Percentiles rank a stretch among this genome's conserved stretches.
phyloP scores from a whole-genome alignment of 2,113 vertebrate genomes.

The Lonchura striata region DNA sequence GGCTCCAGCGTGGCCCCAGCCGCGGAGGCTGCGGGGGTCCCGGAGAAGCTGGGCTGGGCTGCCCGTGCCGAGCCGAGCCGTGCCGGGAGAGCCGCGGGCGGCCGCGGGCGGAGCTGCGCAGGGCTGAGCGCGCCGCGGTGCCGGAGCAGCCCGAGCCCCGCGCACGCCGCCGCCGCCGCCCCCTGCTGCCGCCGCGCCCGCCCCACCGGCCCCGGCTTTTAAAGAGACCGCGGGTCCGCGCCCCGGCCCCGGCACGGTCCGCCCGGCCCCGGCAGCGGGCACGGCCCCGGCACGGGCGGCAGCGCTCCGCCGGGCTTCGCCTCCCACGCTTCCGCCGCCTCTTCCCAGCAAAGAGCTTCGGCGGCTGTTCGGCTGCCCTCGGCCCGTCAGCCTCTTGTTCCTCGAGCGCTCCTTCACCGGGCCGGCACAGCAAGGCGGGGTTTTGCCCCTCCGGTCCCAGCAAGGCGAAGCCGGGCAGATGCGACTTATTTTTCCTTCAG shows the following conservation, averaged over 20 bases:
- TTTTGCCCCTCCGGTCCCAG: neutral
- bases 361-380: neutral
- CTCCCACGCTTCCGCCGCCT: neutral
- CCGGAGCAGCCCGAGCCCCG: neutral
- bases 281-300: neutral
- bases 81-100: too few species aligned
- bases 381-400: neutral
- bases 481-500: neutral
- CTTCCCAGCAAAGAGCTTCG: too few species aligned
- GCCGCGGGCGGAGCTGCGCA: too few species aligned
- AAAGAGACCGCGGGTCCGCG: slow-evolving; percentile 74
- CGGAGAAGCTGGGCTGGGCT: neutral
- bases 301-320: neutral
- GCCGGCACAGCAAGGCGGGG: neutral
- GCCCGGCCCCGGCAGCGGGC: neutral
- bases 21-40: neutral
- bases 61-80: slow-evolving; percentile 43
- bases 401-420: neutral
- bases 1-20: neutral
- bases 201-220: slow-evolving; percentile 69
- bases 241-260: neutral
- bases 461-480: neutral
- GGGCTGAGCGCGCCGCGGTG: too few species aligned
- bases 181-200: slow-evolving; percentile 40
- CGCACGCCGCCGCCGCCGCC: slow-evolving; percentile 72